Evolutionary conservation across 1,140 invertebrate species (phyloP), one percentile per base, ranked within the genome.

Genomic region (Caenorhabditis latens): DNA sequence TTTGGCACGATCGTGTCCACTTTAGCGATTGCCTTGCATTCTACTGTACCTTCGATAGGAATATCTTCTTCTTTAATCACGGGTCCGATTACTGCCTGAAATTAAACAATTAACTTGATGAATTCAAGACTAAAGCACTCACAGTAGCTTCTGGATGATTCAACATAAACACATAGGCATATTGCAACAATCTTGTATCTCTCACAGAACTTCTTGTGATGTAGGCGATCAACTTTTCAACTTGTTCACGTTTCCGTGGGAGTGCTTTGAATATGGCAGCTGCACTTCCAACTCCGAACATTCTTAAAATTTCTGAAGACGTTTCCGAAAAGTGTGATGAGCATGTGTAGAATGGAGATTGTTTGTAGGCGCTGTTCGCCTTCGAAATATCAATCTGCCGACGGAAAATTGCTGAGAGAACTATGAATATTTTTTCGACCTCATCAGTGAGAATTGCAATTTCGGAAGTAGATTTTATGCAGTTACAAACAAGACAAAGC

Each of bases 41-140:
- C 71, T 1, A 79, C n/a, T 14, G 71, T 79, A 8, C 16, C 14
- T 32, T 79, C 71, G n/a, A 21, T 8, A 9, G 71, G 71, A 32
- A 53, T 53, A 24, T 79, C 71, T 53, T 79, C 71, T 79, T 50
- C 71, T 79, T 53, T 50, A 8, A 79, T 14, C n/a, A 79, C 14
- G 13, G 71, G 71, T 13, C 71, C 71, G 9, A 50, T 11, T 14
- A 50, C 46, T 24, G 46, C 46, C 71, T 79, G 11, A 79, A 43
- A 71, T 32, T 19, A 32, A 32, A 63, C 11, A 63, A 9, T 53
- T 53, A 9, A 53, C 9, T 13, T 13, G 19, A 58, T 7, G 55
- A 6, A 58, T 19, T 14, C 14, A 58, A n/a, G 14, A 16, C n/a
- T 71, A 19, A 46, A 46, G 16, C 19, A 50, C 71, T 79, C 21